Evolutionary conservation across 2,888 invertebrate genomes (phyloP), one percentile per base, ranked within the genome.

Genomic region (Drosophila vallismaia): DNA sequence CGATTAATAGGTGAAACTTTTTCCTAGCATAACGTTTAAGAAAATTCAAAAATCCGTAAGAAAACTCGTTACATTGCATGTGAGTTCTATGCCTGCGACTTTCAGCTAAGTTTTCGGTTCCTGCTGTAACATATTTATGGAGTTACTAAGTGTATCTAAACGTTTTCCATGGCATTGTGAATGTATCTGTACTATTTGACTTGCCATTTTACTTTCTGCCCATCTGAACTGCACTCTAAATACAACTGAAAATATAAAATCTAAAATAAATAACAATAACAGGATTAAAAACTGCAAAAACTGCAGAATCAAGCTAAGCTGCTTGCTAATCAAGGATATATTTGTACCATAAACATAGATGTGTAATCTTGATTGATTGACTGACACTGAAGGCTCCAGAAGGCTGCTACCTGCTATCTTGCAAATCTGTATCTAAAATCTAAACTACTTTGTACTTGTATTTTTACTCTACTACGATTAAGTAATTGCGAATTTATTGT

Each of bases 371-470:
- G 64, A 64, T 91, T 91, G 91, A 90, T 86, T 91, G 91, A 91
- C 91, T 90, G 91, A 91, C 91, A 91, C 91, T 91, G 87, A 86
- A 88, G 88, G 90, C 78, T 79, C 57, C 50, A 75, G 79, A 74
- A 75, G 54, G 71, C 74, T 74, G 70, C 69, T 77, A 76, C 62
- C 60, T 46, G 58, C 62, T 58, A 63, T 68, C 55, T 59, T 71
- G 51, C 68, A 73, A 59, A 72, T 51, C 42, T 33, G 40, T 62
- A 62, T 49, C 60, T 55, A 9, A 68, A 64, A 57, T 49, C 31
- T 48, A 26, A 60, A 46, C 19, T 19, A 19, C 19, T 83, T 84
- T 84, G 42, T 67, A 64, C 70, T 57, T 63, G 50, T 62, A 51
- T 64, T 79, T 79, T 66, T 74, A 78, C 51, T 60, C 72, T 46